Conservation (phyloP, 2,797 vertebrate species). For the Neopelma chrysocephalum region DNA sequence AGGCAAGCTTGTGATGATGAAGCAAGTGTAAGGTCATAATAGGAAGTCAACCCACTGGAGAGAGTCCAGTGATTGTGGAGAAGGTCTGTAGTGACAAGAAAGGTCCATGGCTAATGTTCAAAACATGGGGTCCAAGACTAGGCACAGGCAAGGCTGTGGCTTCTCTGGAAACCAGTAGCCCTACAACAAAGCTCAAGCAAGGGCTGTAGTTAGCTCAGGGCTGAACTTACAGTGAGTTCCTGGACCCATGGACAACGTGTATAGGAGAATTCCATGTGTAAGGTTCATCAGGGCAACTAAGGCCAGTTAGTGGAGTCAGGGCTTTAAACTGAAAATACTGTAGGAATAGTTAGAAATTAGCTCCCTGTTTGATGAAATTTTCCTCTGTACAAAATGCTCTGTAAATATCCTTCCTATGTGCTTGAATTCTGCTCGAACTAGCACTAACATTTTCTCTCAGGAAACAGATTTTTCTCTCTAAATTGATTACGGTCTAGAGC, state of each 20-base stretch:
- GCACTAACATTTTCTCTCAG: neutral
- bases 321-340: neutral
- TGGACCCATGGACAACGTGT: neutral
- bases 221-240: neutral
- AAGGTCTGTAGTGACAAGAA: neutral
- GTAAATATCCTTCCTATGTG: neutral
- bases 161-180: neutral
- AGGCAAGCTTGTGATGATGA: neutral
- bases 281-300: neutral
- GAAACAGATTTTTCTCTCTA: neutral
- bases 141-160: neutral
- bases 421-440: neutral
- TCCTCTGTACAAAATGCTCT: neutral
- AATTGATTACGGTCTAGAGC: neutral
- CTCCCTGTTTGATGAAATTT: neutral
- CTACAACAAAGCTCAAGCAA: neutral
- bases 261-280: neutral
- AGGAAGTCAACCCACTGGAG: neutral
- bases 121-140: neutral
- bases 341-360: neutral
- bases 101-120: neutral
- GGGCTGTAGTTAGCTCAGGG: neutral
- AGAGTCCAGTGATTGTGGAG: neutral
- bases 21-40: neutral
- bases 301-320: fast-evolving